Percentiles rank a stretch among this genome's conserved stretches.
Evolutionary conservation across 1,140 invertebrate genomes (phyloP).

Genomic region (Heliconius melpomene): DNA sequence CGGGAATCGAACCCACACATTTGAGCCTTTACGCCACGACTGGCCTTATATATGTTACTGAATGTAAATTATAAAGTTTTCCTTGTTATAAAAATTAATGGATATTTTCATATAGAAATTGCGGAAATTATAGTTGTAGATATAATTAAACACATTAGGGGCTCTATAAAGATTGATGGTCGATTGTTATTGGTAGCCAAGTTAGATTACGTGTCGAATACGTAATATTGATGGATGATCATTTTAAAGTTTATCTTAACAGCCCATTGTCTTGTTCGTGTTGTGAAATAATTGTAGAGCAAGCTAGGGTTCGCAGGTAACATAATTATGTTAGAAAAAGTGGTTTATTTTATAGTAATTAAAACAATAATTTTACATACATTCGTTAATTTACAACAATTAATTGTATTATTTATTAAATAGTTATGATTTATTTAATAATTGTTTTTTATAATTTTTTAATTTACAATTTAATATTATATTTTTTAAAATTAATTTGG

Average conservation of each 20-base stretch:
- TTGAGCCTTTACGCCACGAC: too few relatives aligned
- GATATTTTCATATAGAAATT: slow-evolving; percentile 8
- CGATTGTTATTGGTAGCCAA: slow-evolving; percentile 31
- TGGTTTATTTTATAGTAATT: too few relatives aligned
- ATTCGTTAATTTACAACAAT: too few relatives aligned
- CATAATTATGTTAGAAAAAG: too few relatives aligned
- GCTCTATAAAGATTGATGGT: slow-evolving; percentile 5
- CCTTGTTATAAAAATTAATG: not conserved
- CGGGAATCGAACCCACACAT: too few relatives aligned
- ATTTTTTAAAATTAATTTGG: too few relatives aligned
- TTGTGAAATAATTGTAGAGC: slow-evolving; percentile 19
- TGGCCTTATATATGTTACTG: too few relatives aligned
- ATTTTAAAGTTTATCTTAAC: slow-evolving; percentile 37
- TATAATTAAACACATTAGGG: slow-evolving; percentile 13
- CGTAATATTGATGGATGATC: slow-evolving; percentile 35
- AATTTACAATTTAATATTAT: too few relatives aligned
- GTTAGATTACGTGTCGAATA: slow-evolving; percentile 31
- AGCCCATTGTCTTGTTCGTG: slow-evolving; percentile 27
- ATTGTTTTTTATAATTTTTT: too few relatives aligned
- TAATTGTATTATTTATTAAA: too few relatives aligned
- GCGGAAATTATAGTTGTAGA: slow-evolving; percentile 7
- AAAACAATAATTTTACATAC: too few relatives aligned
- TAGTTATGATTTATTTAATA: too few relatives aligned
- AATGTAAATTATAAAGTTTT: not conserved
- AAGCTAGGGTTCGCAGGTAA: not conserved